Evolutionary conservation across 2,113 vertebrate species (phyloP).

Genomic region (Colistium nudipinnis): DNA sequence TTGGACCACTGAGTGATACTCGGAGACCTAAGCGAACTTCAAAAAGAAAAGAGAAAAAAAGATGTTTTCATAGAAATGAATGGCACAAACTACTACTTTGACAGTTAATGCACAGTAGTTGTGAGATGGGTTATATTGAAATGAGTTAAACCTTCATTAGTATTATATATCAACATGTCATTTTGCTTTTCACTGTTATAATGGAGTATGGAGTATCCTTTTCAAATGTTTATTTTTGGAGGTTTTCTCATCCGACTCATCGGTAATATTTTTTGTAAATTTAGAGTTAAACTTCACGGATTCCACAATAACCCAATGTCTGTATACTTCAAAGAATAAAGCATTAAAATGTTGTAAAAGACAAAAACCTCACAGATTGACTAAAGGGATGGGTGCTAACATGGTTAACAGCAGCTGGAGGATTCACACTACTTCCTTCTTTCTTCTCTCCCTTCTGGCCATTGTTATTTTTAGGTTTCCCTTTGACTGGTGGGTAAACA

Average conservation of each 20-base stretch:
- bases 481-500: not conserved
- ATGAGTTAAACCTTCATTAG: not conserved
- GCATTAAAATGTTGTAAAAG: not conserved
- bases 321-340: not conserved
- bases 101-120: not conserved
- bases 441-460: not conserved
- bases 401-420: not conserved
- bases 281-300: no score
- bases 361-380: not conserved
- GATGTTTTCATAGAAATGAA: not conserved
- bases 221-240: not conserved
- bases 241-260: no score
- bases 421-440: not conserved
- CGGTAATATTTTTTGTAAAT: no score
- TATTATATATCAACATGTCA: not conserved
- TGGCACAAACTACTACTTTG: not conserved
- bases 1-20: constrained; percentile 45
- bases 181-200: not conserved
- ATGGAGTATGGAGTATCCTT: no score
- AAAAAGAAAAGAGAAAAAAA: not conserved
- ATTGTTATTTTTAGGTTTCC: not conserved
- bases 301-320: not conserved
- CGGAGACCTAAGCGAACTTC: constrained; percentile 52
- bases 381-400: not conserved
- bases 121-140: not conserved